Percentiles rank a stretch among this genome's conserved stretches.
phyloP scores from a whole-genome alignment of 2,797 vertebrate genomes.

The Tarsius wallacei region DNA sequence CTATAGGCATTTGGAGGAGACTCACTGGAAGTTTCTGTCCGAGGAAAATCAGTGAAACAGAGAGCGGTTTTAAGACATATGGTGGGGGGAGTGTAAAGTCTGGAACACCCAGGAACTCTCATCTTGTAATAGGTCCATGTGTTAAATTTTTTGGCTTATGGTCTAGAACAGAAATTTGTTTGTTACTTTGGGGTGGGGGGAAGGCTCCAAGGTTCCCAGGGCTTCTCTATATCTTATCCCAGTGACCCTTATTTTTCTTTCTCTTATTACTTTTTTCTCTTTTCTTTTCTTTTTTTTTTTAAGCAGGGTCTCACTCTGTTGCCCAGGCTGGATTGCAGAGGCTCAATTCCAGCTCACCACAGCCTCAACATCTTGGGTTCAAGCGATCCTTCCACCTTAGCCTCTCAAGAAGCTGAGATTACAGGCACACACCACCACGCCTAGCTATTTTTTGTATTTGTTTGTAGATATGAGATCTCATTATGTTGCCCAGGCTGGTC shows the following conservation, averaged over 20 bases:
- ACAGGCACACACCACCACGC: neutral
- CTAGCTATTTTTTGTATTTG: neutral
- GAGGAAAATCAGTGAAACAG: slow-evolving; percentile 62
- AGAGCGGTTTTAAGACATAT: slow-evolving; percentile 50
- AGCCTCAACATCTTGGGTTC: neutral
- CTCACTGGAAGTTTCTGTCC: slow-evolving; percentile 61
- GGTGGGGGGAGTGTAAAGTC: neutral
- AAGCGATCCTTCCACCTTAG: neutral
- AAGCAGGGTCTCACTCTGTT: neutral
- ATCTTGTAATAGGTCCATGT: slow-evolving; percentile 34
- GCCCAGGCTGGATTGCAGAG: neutral
- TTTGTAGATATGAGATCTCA: neutral
- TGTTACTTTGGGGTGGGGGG: slow-evolving; percentile 28
- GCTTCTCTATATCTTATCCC: slow-evolving; percentile 23
- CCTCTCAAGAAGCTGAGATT: neutral
- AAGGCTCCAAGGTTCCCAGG: neutral
- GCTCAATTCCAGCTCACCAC: neutral
- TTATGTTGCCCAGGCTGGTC: neutral
- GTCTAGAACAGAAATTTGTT: slow-evolving; percentile 63
- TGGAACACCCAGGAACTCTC: neutral
- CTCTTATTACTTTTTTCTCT: neutral
- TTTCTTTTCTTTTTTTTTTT: slow-evolving; percentile 60
- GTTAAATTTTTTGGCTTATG: slow-evolving; percentile 54
- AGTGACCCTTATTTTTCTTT: neutral
- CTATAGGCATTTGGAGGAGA: slow-evolving; percentile 34